Conservation (phyloP, 2,888 invertebrate genomes). For the Aleiodes testaceus region DNA sequence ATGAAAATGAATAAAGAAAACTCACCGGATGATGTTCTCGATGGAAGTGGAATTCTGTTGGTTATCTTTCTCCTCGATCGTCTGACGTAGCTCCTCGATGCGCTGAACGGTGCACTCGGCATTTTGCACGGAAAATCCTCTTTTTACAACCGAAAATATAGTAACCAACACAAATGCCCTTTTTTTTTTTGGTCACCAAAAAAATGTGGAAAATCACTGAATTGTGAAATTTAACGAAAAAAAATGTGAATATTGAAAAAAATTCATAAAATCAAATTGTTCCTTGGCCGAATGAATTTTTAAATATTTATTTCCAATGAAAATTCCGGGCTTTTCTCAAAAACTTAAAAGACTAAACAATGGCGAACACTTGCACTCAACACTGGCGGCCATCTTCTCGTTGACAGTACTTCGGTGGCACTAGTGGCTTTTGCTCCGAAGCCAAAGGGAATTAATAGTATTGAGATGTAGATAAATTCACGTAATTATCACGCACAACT, state of each 20-base stretch:
- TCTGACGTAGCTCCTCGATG: conserved; percentile 92
- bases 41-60: conserved; percentile 88
- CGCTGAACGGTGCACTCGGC: conserved; percentile 96
- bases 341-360: conserved; percentile 79
- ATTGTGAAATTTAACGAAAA: too few species aligned
- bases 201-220: too few species aligned
- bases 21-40: conserved; percentile 86
- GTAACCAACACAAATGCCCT: conserved; percentile 70
- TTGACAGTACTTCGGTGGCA: conserved; percentile 71
- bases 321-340: conserved; percentile 73
- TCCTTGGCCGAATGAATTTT: too few species aligned
- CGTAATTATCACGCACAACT: too few species aligned
- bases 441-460: too few species aligned
- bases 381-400: conserved; percentile 88
- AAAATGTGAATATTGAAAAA: not conserved
- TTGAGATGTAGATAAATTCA: too few species aligned
- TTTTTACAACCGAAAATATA: conserved; percentile 58
- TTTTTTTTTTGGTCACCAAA: too few species aligned
- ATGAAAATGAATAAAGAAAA: not conserved
- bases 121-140: conserved; percentile 76
- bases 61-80: conserved; percentile 94
- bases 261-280: conserved; percentile 55
- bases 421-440: not conserved
- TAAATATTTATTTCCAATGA: not conserved
- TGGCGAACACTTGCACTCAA: conserved; percentile 86